Base-by-base conservation (phyloP, 2,113 vertebrate genomes). In the Albula goreensis region DNA sequence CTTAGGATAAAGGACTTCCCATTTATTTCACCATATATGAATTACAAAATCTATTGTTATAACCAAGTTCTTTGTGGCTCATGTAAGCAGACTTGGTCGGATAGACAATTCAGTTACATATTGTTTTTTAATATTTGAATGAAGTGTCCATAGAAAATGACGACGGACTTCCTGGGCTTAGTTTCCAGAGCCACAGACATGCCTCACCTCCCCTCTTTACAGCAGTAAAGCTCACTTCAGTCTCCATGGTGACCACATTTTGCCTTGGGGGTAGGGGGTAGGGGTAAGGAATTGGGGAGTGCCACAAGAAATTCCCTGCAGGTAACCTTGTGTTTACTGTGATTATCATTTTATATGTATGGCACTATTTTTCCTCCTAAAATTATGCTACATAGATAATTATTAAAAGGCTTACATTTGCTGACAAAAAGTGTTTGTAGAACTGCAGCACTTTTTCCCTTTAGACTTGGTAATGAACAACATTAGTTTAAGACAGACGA, bases 161-260 rank as follows among this genome's bases (percentile, higher is more conserved):
- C 31, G 1, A 41, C 31, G 1, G 31, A 41, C 31, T 41, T 41
- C 31, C 31, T 41, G 31, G 31, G 31, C 31, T 41, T 41, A 41
- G 31, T 41, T 41, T 41, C 31, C 31, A 41, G 31, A 41, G 31
- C 31, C 31, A 41, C 31, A 41, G 31, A 41, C 31, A 41, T 41
- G 31, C 31, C 31, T 41, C 31, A 41, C 31, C 31, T 41, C 31
- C 31, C 31, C 31, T 41, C 31, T 41, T 41, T 41, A 41, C 31
- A 41, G 31, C 31, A 41, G 31, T 41, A 41, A 41, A 41, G 31
- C 31, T 12, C 31, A n/a, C 19, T 6, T 83, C n/a, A 13, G 51
- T 83, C 56, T 83, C 81, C 56, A 83, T 83, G 53, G 81, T 56
- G 41, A 83, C 56, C 12, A 51, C 5, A 83, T 41, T 57, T 83